Base-by-base conservation (phyloP, 2,113 vertebrate genomes). In the Sinocyclocheilus maitianheensis region DNA sequence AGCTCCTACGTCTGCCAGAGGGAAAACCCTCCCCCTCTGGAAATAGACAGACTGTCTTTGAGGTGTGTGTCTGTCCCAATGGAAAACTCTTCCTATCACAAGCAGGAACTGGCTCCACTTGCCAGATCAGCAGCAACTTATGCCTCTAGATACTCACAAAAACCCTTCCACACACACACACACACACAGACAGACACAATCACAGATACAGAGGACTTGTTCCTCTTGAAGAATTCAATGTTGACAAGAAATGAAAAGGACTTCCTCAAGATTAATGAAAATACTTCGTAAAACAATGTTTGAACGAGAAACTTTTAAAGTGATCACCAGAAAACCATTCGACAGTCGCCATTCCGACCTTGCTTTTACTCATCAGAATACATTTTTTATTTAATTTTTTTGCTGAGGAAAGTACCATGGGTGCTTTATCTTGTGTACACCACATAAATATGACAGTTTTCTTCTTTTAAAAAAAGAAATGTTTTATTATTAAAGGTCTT, bases 1-100 rank as follows among this genome's bases (percentile, higher is more conserved):
- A 93, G 88, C 95, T 99, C 91, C 96, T 97, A 92, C 95, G 96
- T 82, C 94, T 99, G 92, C 97, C 97, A 16, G 97, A 96, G 81
- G 98, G 97, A 88, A 97, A 96, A 91, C 96, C 96, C 90, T 96
- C 97, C 0, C 93, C 97, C 87, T 91, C 97, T 1, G 96, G 96
- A 87, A 95, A 94, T 87, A 94, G 96, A 93, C 98, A 99, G 95
- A 97, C 95, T 88, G 96, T 99, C 88, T 99, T 96, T 89, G 98
- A 99, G 96, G 95, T 99, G 89, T 99, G 98, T 89, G 97, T 98
- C 83, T 99, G 98, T 81, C 95, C 97, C 94, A 99, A 97, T 0
- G 98, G 98, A 88, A 95, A 96, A 90, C 90, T 99, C 76, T 99
- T 99, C 95, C 95, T 99, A 91, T 98, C 98, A 37, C 97, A 97